Evolutionary conservation across 2,113 vertebrate genomes (phyloP), one percentile per base, ranked within the genome.

Genomic region (Apteryx mantelli): DNA sequence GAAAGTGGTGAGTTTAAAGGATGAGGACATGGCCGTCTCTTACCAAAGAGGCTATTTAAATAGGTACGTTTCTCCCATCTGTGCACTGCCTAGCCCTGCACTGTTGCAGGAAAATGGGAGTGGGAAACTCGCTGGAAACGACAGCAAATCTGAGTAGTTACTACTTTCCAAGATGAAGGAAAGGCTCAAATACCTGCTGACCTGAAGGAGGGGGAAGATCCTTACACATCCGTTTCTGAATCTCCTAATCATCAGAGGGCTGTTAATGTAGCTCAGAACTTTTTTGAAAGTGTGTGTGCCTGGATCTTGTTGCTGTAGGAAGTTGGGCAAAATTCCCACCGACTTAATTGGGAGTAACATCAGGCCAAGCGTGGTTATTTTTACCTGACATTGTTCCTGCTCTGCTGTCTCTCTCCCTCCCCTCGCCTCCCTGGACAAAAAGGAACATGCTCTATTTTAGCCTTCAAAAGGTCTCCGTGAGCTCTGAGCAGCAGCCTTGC

Each of bases 261-360:
- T 86, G 71, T 17, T 92, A 32, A 30, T 26, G 9, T 5, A 70
- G 61, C 64, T 36, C 25, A 86, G 46, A 38, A 8, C 22, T 55
- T 36, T 36, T 6, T 42, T 21, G 32, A n/a, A 21, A 32, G 3
- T 17, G n/a, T 46, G 64, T 4, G 1, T 70, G 61, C 17, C 74
- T 88, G 60, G 50, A 55, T 86, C 68, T 85, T 32, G 74, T 84
- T 82, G 75, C 95, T 74, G 71, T 44, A 78, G 50, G 60, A 86
- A 86, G 22, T 36, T 83, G 93, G 96, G 76, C 93, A 96, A 3
- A 90, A 90, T 94, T 97, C 97, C 91, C 76, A n/a, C 36, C 0
- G 30, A 65, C 79, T 90, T 97, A 91, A 97, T 93, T 96, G 94
- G 94, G 93, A 94, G 82, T 82, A 96, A 18, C 69, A 75, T 82